Percentiles rank a stretch among this genome's conserved stretches.
phyloP scores from a whole-genome alignment of 64 coral and sea anemone genomes.

The Stylophora pistillata region DNA sequence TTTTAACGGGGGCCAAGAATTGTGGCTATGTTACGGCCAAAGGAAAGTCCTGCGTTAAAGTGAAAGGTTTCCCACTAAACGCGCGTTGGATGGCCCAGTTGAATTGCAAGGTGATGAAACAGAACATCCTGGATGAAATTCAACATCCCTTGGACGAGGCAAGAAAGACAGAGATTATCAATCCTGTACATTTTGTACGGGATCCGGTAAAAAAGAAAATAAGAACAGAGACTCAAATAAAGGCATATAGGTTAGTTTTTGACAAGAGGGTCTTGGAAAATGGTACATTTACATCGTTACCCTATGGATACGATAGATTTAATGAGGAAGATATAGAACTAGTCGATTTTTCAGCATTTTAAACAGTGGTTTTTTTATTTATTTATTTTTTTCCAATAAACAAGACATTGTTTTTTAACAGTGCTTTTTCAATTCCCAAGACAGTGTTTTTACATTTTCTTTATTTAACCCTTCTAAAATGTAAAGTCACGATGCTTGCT shows the following conservation, averaged over 20 bases:
- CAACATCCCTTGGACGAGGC: background rate
- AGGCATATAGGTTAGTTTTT: background rate
- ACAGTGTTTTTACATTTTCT: too few species aligned
- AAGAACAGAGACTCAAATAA: background rate
- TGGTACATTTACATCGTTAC: background rate
- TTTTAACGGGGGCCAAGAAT: conserved; percentile 16
- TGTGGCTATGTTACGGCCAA: conserved; percentile 13
- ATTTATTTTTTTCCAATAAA: too few species aligned
- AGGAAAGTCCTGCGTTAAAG: background rate
- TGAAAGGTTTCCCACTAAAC: conserved; percentile 24
- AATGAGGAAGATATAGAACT: too few species aligned
- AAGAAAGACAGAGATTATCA: too few species aligned
- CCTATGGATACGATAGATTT: background rate
- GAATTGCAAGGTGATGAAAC: background rate
- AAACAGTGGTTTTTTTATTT: too few species aligned
- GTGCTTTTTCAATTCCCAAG: too few species aligned
- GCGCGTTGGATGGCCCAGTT: background rate
- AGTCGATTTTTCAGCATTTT: too few species aligned
- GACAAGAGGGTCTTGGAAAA: background rate
- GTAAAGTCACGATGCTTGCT: too few species aligned
- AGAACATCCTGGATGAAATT: conserved; percentile 7
- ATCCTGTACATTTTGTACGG: background rate
- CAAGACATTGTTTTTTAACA: too few species aligned
- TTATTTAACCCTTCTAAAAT: too few species aligned
- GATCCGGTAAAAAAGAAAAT: background rate